Conservation (phyloP, 2,888 invertebrate genomes). For the Caenorhabditis wallacei region DNA sequence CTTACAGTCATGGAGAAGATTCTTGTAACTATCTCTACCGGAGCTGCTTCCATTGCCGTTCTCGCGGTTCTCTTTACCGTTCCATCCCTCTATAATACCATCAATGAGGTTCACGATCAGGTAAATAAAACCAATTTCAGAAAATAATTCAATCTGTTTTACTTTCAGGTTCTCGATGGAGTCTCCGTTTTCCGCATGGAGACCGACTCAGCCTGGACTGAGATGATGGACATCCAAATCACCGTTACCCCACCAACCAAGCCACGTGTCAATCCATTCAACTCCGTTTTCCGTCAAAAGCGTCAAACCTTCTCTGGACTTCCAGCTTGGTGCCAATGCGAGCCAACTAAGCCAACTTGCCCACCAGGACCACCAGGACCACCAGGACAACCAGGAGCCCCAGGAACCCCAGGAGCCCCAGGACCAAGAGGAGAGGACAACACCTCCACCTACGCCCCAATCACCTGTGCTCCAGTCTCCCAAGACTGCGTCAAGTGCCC, state of each 20-base stretch:
- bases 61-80: conserved; percentile 74
- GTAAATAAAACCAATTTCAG: conserved; percentile 26
- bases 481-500: conserved; percentile 80
- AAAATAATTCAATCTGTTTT: background rate
- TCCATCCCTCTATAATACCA: conserved; percentile 79
- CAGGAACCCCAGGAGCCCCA: conserved; percentile 68
- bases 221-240: conserved; percentile 82
- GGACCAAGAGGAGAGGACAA: conserved; percentile 78
- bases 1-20: conserved; percentile 71
- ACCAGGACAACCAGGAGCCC: conserved; percentile 74
- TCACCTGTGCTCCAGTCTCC: conserved; percentile 75
- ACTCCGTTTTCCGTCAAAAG: conserved; percentile 81
- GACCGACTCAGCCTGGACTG: conserved; percentile 81
- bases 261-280: conserved; percentile 77
- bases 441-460: conserved; percentile 74
- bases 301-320: conserved; percentile 77
- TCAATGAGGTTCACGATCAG: conserved; percentile 78
- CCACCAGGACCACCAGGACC: conserved; percentile 77
- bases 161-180: conserved; percentile 71
- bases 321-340: conserved; percentile 81
- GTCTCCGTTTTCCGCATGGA: conserved; percentile 81
- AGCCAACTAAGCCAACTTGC: conserved; percentile 78
- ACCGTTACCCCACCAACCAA: conserved; percentile 81
- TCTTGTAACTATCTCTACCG: conserved; percentile 59
- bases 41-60: conserved; percentile 75